Base-by-base conservation (phyloP, 2,113 vertebrate genomes). In the Erpornis zantholeuca region DNA sequence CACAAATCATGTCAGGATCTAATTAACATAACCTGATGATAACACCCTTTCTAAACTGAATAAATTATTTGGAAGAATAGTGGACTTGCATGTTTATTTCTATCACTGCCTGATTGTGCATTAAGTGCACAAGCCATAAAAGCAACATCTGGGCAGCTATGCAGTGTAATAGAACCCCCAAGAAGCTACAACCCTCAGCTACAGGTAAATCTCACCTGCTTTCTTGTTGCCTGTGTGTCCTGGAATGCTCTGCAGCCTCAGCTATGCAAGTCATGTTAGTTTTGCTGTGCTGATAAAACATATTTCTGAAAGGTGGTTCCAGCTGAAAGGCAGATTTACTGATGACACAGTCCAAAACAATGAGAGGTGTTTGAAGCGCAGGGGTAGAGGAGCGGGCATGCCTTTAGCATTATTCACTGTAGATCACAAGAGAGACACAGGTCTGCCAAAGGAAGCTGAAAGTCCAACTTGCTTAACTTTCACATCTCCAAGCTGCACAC, bases 271-370 rank as follows among this genome's bases (percentile, higher is more conserved):
- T 29, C 61, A 60, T 66, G 33, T 28, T 61, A 27, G 54, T 33
- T 72, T 63, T 56, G 82, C 45, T 65, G 57, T 31, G 72, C 53
- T 81, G 87, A 88, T 60, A 71, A 70, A 90, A 90, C 82, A 33
- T 54, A 59, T 78, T 95, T 95, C 86, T 88, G 90, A 66, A 88
- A 92, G 94, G 93, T 53, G 79, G 76, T 40, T 93, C 33, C 79
- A 86, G 92, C 50, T 88, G 88, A 78, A 83, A 92, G 92, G 69
- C 79, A 93, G 80, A 93, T 82, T 96, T 94, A 33, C 31, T 36
- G 88, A 82, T 92, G 79, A 52, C 80, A 75, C 86, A 71, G 73
- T 3, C 40, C 64, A 44, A 75, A 97, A 33, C n/a, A 83, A 87
- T 27, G 87, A 91, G 89, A 89, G 85, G 60, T 3, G 22, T 68